Base-by-base conservation (phyloP, 1,140 invertebrate species). In the Leptopilina clavipes region DNA sequence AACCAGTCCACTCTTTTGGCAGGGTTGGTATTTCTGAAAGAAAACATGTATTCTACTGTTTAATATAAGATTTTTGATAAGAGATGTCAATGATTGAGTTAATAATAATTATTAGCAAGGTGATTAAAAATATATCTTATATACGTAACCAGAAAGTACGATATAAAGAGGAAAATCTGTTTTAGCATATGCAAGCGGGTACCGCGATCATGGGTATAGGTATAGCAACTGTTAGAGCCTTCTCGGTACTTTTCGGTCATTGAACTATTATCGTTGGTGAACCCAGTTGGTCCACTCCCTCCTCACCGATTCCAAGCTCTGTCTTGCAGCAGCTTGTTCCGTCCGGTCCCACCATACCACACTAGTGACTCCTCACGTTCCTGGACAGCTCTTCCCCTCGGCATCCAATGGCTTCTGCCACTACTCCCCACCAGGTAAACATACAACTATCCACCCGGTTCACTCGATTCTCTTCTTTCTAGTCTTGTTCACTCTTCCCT, bases 231-330 rank as follows among this genome's bases (percentile, higher is more conserved):
- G 84, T 90, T 90, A 88, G 90, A 88, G 88, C 86, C 87, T 89
- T 86, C 91, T 90, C 90, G 90, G 91, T 89, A 91, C 90, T 91
- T 89, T 87, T 90, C 91, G 89, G 90, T 91, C 90, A 90, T 89
- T 90, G 88, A 90, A 90, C 89, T 83, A 85, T 83, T 82, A 83
- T 84, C 83, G 87, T 82, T 87, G 89, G 89, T 88, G 89, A 90
- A 90, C 88, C 89, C 88, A 89, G 89, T 90, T 89, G 89, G 89
- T 90, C 89, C 88, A 89, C 89, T 89, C 87, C 83, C 48, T 52
- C 48, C 48, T 52, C 48, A 17, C 48, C 48, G 48, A 52, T 17
- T 52, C 78, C 74, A 79, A 81, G 85, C 88, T 85, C 86, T 87
- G 86, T 84, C 84, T 85, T 88, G 86, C 85, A 56, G 86, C 22